A percentile compares a stretch with the other conserved stretches of the same genome.
These are phyloP conservation scores for Deilephila porcellus DNA, from an alignment of 2,888 invertebrate species.

Conservation along the genomic window DNA sequence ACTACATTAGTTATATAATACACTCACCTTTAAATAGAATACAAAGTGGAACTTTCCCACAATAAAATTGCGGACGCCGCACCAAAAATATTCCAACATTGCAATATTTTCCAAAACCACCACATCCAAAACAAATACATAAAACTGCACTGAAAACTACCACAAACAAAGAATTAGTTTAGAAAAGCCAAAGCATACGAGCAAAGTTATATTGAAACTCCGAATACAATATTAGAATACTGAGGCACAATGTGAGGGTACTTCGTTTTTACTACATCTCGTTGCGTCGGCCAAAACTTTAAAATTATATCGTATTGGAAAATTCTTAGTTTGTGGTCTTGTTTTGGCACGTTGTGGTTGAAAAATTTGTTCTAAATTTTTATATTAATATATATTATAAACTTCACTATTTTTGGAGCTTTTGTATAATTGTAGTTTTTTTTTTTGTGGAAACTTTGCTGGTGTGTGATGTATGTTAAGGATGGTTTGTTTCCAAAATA, in stretches of 20 bases:
- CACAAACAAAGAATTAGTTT: slow-evolving; percentile 21
- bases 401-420: too few relatives aligned
- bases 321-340: slow-evolving; percentile 25
- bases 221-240: slow-evolving; percentile 43
- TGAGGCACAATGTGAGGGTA: slow-evolving; percentile 41
- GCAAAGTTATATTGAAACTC: slow-evolving; percentile 38
- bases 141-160: slow-evolving; percentile 3
- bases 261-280: slow-evolving; percentile 50
- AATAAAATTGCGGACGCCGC: not conserved
- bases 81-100: not conserved
- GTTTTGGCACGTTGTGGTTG: not conserved
- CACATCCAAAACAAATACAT: not conserved
- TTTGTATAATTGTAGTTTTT: too few relatives aligned
- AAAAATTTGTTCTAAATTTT: not conserved
- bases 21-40: too few relatives aligned
- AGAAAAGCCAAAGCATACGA: slow-evolving; percentile 16
- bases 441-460: too few relatives aligned
- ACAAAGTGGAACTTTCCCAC: not conserved
- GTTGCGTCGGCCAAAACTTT: slow-evolving; percentile 38
- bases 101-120: not conserved
- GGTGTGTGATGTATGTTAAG: too few relatives aligned
- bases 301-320: slow-evolving; percentile 47
- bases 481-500: too few relatives aligned
- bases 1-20: too few relatives aligned
- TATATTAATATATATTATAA: too few relatives aligned